Conservation (phyloP, 92 coral and sea anemone species). For the Zoanthus gigantus region DNA sequence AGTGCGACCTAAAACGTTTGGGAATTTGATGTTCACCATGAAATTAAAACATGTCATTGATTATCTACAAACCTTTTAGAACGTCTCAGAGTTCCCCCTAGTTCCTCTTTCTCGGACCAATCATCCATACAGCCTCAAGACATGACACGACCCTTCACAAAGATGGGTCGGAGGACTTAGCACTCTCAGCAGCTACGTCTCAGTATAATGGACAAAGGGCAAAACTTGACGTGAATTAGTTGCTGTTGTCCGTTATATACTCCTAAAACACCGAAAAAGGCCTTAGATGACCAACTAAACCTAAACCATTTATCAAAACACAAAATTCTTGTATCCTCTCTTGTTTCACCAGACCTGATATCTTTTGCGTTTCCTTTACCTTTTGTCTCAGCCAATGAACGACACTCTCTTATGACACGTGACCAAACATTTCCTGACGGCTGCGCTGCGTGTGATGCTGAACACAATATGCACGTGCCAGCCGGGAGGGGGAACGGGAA, state of each 20-base stretch:
- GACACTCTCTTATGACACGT: neutral
- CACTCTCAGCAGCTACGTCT: conserved; percentile 45
- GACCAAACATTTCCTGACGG: conserved; percentile 6
- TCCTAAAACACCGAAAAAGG: conserved; percentile 26
- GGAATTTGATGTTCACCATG: neutral
- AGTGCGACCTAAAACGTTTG: neutral
- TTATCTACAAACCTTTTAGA: conserved; percentile 88
- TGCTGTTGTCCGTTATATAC: conserved; percentile 5
- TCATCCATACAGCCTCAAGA: conserved; percentile 98
- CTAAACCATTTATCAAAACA: neutral
- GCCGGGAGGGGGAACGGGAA: neutral
- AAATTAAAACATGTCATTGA: neutral
- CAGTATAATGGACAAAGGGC: neutral
- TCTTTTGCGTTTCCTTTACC: conserved; percentile 9
- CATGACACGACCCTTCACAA: conserved; percentile 91
- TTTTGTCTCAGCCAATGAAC: conserved; percentile 1
- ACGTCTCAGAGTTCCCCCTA: conserved; percentile 96
- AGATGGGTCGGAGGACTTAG: conserved; percentile 67
- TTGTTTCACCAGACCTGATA: conserved; percentile 48
- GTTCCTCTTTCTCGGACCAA: conserved; percentile 98
- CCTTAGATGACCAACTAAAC: conserved; percentile 28
- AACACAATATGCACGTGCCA: neutral
- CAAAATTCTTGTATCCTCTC: conserved; percentile 24
- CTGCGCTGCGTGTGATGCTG: neutral
- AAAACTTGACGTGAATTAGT: conserved; percentile 20